Conservation (phyloP, 1,140 invertebrate genomes). For the Polypedilum vanderplanki region DNA sequence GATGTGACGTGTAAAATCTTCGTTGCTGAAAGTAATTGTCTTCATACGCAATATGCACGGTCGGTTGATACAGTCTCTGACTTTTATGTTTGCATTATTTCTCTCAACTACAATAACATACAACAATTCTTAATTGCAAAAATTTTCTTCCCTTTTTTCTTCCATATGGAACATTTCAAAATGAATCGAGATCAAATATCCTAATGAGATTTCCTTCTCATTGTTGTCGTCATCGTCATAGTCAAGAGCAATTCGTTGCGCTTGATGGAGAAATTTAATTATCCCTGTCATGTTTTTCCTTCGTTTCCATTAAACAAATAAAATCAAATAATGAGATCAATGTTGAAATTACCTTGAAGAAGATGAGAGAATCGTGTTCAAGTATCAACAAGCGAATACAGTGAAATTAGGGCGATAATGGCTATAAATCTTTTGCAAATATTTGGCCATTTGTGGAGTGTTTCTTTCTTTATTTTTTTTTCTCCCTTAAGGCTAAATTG, state of each 20-base stretch:
- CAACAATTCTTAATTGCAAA: neutral
- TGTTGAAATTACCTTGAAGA: slow-evolving; percentile 20
- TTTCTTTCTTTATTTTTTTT: neutral
- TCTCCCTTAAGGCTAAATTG: neutral
- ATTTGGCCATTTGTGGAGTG: slow-evolving; percentile 28
- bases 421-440: slow-evolving; percentile 23
- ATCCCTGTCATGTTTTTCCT: slow-evolving; percentile 21
- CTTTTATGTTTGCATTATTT: slow-evolving; percentile 4
- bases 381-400: slow-evolving; percentile 22
- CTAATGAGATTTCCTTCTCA: slow-evolving; percentile 13
- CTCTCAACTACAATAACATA: slow-evolving; percentile 11
- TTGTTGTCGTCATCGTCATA: neutral
- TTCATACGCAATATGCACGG: neutral
- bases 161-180: neutral
- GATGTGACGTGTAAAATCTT: slow-evolving; percentile 17
- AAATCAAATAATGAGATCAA: slow-evolving; percentile 24
- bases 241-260: neutral
- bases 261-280: slow-evolving; percentile 26
- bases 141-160: neutral
- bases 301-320: slow-evolving; percentile 7
- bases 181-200: neutral
- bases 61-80: neutral
- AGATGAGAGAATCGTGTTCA: slow-evolving; percentile 23
- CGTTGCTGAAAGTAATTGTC: slow-evolving; percentile 11
- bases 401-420: slow-evolving; percentile 26